phyloP scores from a whole-genome alignment of 2,888 invertebrate species.

The Sinopyrophorus schimmeli region DNA sequence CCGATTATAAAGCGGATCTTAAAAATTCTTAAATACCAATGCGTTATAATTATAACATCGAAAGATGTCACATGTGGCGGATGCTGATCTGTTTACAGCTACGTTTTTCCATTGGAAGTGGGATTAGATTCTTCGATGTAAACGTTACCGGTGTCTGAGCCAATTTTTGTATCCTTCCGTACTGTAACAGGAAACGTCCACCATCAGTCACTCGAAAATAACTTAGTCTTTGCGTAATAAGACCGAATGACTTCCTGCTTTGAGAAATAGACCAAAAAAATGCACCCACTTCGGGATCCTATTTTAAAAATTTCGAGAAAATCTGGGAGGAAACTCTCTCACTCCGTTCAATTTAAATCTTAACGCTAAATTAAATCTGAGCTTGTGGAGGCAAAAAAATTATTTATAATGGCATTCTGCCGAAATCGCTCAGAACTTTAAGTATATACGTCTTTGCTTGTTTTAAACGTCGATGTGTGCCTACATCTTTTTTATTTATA shows the following conservation, averaged over 20 bases:
- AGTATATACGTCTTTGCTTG: too few relatives aligned
- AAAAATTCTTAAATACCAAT: constrained; percentile 11
- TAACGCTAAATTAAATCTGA: constrained; percentile 21
- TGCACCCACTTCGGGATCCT: constrained; percentile 16
- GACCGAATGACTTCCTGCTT: constrained; percentile 32
- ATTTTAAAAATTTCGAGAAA: too few relatives aligned
- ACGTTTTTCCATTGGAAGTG: constrained; percentile 42
- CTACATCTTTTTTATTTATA: too few relatives aligned
- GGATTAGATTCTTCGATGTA: constrained; percentile 54
- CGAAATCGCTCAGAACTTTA: too few relatives aligned
- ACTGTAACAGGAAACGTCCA: constrained; percentile 49
- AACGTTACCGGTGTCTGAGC: constrained; percentile 53
- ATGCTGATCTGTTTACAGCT: constrained; percentile 29
- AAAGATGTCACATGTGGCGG: constrained; percentile 32
- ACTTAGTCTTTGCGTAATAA: constrained; percentile 32
- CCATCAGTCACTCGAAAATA: constrained; percentile 38
- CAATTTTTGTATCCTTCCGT: constrained; percentile 53
- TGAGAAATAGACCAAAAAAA: too few relatives aligned
- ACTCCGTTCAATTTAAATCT: constrained; percentile 19
- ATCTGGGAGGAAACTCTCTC: constrained; percentile 19
- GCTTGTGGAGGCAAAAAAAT: too few relatives aligned
- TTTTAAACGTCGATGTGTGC: too few relatives aligned
- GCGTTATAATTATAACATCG: constrained; percentile 11
- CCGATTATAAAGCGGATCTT: constrained; percentile 5
- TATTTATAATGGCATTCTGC: too few relatives aligned